These are phyloP conservation scores for Suricata suricatta DNA, from an alignment of 2,113 vertebrate species.

Conservation along the genomic window DNA sequence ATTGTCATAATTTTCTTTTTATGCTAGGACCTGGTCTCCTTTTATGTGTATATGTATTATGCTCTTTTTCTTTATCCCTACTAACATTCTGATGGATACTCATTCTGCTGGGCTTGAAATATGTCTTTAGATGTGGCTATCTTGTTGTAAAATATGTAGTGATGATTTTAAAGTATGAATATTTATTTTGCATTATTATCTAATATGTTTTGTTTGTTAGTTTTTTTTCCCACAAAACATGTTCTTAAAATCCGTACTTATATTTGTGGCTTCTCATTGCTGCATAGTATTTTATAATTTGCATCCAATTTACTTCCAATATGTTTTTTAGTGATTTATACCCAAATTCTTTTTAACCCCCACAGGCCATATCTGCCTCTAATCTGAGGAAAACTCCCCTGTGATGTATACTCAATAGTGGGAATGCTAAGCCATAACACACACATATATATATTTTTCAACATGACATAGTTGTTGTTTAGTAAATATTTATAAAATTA, in stretches of 20 bases:
- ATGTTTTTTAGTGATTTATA: not conserved
- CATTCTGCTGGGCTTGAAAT: not conserved
- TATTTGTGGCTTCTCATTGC: not conserved
- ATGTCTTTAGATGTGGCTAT: not conserved
- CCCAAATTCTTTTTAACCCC: not conserved
- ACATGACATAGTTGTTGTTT: not conserved
- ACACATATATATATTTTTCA: not conserved
- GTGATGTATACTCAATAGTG: not conserved
- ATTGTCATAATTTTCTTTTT: not conserved
- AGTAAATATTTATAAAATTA: not conserved
- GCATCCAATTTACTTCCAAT: not conserved
- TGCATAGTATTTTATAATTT: not conserved
- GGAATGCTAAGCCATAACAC: not conserved
- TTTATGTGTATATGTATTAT: not conserved
- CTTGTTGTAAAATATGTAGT: not conserved
- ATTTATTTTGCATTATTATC: not conserved
- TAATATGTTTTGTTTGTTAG: not conserved
- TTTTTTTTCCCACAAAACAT: not conserved
- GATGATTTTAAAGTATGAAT: not conserved
- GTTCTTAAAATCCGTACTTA: not conserved
- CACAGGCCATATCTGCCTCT: not conserved
- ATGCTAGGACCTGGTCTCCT: not conserved
- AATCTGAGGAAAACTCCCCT: not conserved
- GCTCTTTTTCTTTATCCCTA: not conserved
- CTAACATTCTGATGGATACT: not conserved